These are phyloP conservation scores for Podotricha telesiphe DNA, from an alignment of 2,888 invertebrate species.

Conservation along the genomic window DNA sequence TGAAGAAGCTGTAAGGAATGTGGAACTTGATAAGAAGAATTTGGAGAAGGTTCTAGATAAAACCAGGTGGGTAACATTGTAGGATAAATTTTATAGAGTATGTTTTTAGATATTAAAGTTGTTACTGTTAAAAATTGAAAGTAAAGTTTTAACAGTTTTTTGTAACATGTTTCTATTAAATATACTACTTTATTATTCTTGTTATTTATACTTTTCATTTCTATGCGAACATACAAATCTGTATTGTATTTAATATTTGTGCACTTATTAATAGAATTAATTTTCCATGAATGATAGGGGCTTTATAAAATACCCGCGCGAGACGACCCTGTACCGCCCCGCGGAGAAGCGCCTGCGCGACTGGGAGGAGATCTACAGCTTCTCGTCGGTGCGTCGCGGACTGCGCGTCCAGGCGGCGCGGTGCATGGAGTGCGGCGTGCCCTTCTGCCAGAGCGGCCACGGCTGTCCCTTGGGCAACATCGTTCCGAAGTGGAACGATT, in stretches of 20 bases:
- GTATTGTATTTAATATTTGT: no score
- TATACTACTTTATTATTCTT: no score
- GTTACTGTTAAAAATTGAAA: no score
- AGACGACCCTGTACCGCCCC: constrained; percentile 92
- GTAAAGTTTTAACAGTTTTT: no score
- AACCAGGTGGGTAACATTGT: constrained; percentile 73
- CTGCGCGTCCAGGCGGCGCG: constrained; percentile 95
- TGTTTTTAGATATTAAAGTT: no score
- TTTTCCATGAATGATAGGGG: constrained; percentile 87
- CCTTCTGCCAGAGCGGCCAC: constrained; percentile 92
- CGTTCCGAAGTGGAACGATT: constrained; percentile 99
- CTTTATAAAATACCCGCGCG: constrained; percentile 97
- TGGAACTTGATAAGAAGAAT: constrained; percentile 90
- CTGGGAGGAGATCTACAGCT: constrained; percentile 98
- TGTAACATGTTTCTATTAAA: no score
- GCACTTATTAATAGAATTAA: no score
- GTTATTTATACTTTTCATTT: no score
- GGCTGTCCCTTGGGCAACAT: constrained; percentile 99
- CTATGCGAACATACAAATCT: no score
- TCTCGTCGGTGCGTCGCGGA: constrained; percentile 93
- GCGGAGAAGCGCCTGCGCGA: constrained; percentile 93
- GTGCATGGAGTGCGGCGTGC: constrained; percentile 99
- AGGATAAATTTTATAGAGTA: no score
- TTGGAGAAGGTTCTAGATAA: constrained; percentile 92
- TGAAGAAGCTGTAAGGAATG: constrained; percentile 93